Percentiles rank a stretch among this genome's conserved stretches.
These are phyloP conservation scores for Vanessa cardui DNA, from an alignment of 2,888 invertebrate species.

Conservation along the genomic window DNA sequence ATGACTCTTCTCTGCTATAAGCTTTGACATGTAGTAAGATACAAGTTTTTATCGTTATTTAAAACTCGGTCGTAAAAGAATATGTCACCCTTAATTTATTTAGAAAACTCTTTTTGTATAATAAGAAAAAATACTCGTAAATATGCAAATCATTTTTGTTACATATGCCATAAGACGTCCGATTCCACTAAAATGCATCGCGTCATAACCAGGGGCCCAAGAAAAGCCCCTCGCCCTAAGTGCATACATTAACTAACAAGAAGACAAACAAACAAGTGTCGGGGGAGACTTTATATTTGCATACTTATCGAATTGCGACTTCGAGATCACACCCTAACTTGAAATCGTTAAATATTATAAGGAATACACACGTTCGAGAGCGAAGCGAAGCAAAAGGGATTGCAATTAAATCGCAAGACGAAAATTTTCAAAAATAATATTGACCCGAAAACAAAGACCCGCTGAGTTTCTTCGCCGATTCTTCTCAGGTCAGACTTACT, in stretches of 20 bases:
- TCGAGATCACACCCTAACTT: conserved; percentile 9
- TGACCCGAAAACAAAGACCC: too few species aligned
- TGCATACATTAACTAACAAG: conserved; percentile 29
- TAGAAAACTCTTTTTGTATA: background rate
- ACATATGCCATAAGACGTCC: conserved; percentile 4
- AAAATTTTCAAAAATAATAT: too few species aligned
- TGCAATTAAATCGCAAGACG: too few species aligned
- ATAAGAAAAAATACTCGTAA: background rate
- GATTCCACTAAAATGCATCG: conserved; percentile 29
- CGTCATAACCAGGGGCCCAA: conserved; percentile 22
- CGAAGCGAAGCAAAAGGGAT: too few species aligned
- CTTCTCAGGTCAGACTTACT: too few species aligned
- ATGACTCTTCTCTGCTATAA: too few species aligned
- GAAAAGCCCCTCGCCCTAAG: conserved; percentile 16
- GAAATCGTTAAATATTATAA: conserved; percentile 2
- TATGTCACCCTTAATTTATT: too few species aligned
- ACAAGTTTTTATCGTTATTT: too few species aligned
- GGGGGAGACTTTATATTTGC: conserved; percentile 45
- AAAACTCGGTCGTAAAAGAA: too few species aligned
- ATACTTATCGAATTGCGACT: conserved; percentile 47
- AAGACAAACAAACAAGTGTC: conserved; percentile 39
- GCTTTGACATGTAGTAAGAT: too few species aligned
- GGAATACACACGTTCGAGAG: background rate
- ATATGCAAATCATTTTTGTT: conserved; percentile 22
- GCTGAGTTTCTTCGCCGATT: too few species aligned